phyloP scores from a whole-genome alignment of 2,113 vertebrate genomes.

The Paradisaea rubra region DNA sequence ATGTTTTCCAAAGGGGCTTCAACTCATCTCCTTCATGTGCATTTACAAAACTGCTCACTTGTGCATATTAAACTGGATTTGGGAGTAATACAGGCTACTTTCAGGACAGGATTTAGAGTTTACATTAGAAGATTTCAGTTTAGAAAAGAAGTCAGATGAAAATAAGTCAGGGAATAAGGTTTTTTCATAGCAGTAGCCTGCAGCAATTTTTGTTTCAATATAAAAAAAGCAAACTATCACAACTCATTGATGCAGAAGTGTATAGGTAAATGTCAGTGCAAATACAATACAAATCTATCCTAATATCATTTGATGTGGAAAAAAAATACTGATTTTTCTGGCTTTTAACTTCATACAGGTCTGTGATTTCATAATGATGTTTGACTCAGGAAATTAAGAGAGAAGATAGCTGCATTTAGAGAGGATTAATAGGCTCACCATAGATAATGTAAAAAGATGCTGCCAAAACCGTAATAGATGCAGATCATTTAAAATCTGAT shows the following conservation, averaged over 20 bases:
- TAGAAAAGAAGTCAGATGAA: neutral
- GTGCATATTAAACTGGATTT: neutral
- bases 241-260: conserved; percentile 20
- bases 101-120: neutral
- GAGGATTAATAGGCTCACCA: neutral
- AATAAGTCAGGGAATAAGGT: neutral
- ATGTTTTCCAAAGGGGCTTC: neutral
- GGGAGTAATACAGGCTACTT: neutral
- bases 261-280: conserved; percentile 41
- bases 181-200: neutral
- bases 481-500: conserved; percentile 20
- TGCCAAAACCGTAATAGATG: neutral
- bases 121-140: neutral
- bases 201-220: conserved; percentile 12
- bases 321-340: neutral
- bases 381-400: neutral
- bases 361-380: neutral
- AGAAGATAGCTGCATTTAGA: neutral
- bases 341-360: neutral
- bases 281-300: conserved; percentile 2
- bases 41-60: neutral
- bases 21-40: neutral
- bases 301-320: neutral
- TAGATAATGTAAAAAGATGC: neutral
- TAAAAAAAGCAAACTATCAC: neutral